Percentiles rank a stretch among this genome's conserved stretches.
These are phyloP conservation scores for Chrosomus eos DNA, from an alignment of 2,797 vertebrate genomes.

Conservation along the genomic window DNA sequence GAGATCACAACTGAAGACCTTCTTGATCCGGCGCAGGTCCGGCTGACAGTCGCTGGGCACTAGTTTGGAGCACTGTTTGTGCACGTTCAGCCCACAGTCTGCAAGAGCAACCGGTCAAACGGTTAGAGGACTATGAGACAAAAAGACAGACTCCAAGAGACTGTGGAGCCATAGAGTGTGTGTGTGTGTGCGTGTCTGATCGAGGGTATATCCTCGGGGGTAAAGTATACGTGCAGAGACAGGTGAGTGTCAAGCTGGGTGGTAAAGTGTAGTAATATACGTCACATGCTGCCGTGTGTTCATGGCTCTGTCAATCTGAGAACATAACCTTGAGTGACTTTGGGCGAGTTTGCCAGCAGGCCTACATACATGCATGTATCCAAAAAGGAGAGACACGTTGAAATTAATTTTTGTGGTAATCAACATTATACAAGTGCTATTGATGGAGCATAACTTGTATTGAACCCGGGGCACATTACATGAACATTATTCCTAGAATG, in stretches of 20 bases:
- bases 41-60: constrained; percentile 98
- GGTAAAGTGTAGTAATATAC: constrained; percentile 11
- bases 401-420: neutral
- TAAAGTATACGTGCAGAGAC: constrained; percentile 16
- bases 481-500: neutral
- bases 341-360: constrained; percentile 32
- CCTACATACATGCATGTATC: neutral
- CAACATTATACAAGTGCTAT: neutral
- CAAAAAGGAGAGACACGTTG: neutral
- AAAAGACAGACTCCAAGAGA: constrained; percentile 6
- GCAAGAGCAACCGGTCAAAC: constrained; percentile 49
- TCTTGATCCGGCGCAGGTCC: constrained; percentile 95
- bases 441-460: neutral
- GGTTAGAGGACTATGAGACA: constrained; percentile 18
- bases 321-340: neutral
- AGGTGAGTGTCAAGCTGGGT: constrained; percentile 55
- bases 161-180: constrained; percentile 1
- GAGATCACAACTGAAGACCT: constrained; percentile 97
- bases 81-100: constrained; percentile 97
- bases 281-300: neutral
- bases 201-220: constrained; percentile 11
- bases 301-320: constrained; percentile 9
- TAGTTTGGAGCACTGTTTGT: constrained; percentile 98
- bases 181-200: constrained; percentile 16
- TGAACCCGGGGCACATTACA: neutral